Base-by-base conservation (phyloP, 2,888 invertebrate genomes). In the Melanchra persicariae region DNA sequence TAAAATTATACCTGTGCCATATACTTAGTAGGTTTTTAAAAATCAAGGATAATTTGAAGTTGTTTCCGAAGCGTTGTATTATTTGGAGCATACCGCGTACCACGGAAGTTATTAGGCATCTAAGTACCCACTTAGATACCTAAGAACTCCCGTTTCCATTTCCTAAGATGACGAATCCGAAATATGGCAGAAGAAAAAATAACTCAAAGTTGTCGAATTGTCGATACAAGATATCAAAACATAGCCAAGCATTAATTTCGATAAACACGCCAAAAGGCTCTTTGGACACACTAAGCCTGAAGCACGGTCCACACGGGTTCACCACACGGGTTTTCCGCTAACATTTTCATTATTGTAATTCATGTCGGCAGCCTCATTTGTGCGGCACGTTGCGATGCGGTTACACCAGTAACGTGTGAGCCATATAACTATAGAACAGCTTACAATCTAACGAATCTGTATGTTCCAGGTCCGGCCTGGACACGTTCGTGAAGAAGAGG, bases 401-500 rank as follows among this genome's bases (percentile, higher is more conserved):
- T 54, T 19, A 26, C 26, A 26, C 52, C 52, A 9, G 19, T 26
- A 26, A 52, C 8, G 17, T 17, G 22, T 26, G 52, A 22, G 26
- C 8, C 8, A 51, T 15, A 51, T 17, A 19, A 47, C n/a, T 22
- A n/a, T 22, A 37, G 15, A 54, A n/a, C 19, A 54, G n/a, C n/a
- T 37, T n/a, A 37, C 26, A 45, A 26, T n/a, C 30, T 57, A 57
- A 60, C 10, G 9, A 30, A 17, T 24, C 1, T 45, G 1, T 43
- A n/a, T 61, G 10, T 52, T 47, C n/a, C 54, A 94, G 96, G 43
- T 94, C 96, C 9, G 95, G 95, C 45, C 92, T 97, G 87, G 96
- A 96, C 84, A 94, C 95, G 63, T 97, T 93, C 81, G 89, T 93
- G 74, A 96, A 96, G 88, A 96, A 96, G 83, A 91, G 95, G 64